Evolutionary conservation across 1,140 invertebrate genomes (phyloP).

Genomic region (Drosophila bocki): DNA sequence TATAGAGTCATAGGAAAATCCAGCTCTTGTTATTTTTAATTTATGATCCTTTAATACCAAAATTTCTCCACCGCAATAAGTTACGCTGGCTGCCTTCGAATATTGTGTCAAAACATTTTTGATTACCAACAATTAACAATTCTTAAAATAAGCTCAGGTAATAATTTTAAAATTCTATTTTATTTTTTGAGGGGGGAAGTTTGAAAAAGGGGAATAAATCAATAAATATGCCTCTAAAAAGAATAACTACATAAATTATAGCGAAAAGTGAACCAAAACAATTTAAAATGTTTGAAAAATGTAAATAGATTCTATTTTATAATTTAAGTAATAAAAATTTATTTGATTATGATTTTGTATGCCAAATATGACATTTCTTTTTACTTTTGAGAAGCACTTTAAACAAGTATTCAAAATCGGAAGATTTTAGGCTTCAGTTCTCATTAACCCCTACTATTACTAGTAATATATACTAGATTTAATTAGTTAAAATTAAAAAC

Average conservation of each 20-base stretch:
- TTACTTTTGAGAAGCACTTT: too few species aligned
- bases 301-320: too few species aligned
- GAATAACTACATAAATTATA: not conserved
- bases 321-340: too few species aligned
- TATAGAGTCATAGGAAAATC: not conserved
- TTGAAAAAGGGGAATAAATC: slow-evolving; percentile 14
- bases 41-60: slow-evolving; percentile 70
- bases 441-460: too few species aligned
- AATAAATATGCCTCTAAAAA: not conserved
- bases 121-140: slow-evolving; percentile 50
- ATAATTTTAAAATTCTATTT: slow-evolving; percentile 23
- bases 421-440: too few species aligned
- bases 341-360: too few species aligned
- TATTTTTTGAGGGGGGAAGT: slow-evolving; percentile 1
- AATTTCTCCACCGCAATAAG: slow-evolving; percentile 65
- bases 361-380: too few species aligned
- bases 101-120: slow-evolving; percentile 52
- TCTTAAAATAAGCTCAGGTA: slow-evolving; percentile 40
- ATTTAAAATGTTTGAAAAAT: too few species aligned
- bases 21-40: slow-evolving; percentile 55
- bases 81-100: slow-evolving; percentile 22
- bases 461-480: too few species aligned
- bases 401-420: too few species aligned
- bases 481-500: too few species aligned
- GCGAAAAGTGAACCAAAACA: too few species aligned